These are phyloP conservation scores for Epicauta chinensis DNA, from an alignment of 1,140 invertebrate species.

Conservation along the genomic window DNA sequence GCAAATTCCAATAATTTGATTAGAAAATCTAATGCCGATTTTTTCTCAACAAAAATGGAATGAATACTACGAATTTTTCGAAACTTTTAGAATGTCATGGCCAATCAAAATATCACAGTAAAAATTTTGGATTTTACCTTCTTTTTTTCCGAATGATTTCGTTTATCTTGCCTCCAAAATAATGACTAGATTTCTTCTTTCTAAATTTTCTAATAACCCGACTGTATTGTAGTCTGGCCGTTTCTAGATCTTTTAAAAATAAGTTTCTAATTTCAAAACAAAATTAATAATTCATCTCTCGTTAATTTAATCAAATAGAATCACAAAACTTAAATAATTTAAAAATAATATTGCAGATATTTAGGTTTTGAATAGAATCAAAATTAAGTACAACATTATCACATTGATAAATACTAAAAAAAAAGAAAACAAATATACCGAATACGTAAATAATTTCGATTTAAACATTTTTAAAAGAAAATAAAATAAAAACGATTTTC, in stretches of 20 bases:
- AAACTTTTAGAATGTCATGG: conserved; percentile 12
- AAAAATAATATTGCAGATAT: neutral
- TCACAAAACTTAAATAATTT: neutral
- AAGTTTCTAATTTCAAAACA: neutral
- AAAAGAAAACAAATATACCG: neutral
- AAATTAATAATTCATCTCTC: neutral
- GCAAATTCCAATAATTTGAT: conserved; percentile 6
- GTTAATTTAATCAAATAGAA: neutral
- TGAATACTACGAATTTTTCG: neutral
- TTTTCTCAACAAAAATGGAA: neutral
- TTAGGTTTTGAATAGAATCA: neutral
- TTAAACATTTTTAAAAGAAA: conserved; percentile 4
- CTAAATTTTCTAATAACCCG: neutral
- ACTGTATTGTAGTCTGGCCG: conserved; percentile 13
- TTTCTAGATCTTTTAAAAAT: neutral
- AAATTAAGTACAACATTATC: neutral
- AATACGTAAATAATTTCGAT: neutral
- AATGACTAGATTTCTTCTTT: conserved; percentile 13
- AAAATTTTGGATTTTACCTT: conserved; percentile 8
- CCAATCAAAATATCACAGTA: conserved; percentile 18
- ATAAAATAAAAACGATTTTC: conserved; percentile 8
- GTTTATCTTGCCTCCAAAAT: too few relatives aligned
- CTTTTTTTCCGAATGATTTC: neutral
- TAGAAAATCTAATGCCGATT: neutral
- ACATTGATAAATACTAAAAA: neutral